Evolutionary conservation across 2,888 invertebrate genomes (phyloP), one percentile per base, ranked within the genome.

Genomic region (Agrochola circellaris): DNA sequence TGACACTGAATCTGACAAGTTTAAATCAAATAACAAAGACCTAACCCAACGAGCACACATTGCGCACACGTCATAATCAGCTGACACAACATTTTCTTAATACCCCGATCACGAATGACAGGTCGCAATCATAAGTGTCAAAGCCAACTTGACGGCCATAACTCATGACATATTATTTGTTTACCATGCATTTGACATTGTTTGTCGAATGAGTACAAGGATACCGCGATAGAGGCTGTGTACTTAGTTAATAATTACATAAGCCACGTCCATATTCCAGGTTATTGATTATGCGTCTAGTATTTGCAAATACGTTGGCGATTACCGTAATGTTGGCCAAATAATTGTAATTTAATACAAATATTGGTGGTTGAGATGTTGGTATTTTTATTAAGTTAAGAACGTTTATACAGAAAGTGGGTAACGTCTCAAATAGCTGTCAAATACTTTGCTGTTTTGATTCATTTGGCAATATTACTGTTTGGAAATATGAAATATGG

Each of bases 171-270:
- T 92, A 92, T 92, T 95, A 95, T 95, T 96, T 95, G 95, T 95
- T 95, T 95, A 93, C 94, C 90, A 90, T 93, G 91, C 93, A 92
- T 88, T 90, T 91, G 90, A 90, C 92, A 93, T 91, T 96, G 95
- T 96, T 95, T 95, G 94, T 89, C 85, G 90, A 93, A 93, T 93
- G 94, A 93, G 94, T 93, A 95, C 95, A 95, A 95, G 95, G 95
- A 95, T 94, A 92, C 93, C 92, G 90, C 93, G 94, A 94, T 94
- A 94, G 92, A 95, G 93, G 92, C 90, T 95, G 94, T 95, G 92
- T 96, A 90, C 92, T 92, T 91, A 92, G 94, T 94, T 94, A 96
- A 96, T 95, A 96, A 95, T 95, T 96, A 95, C 95, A 95, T 94
- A 93, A 94, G 93, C 91, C 87, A 88, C 90, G 90, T 90, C 89